These are phyloP conservation scores for Deilephila porcellus DNA, from an alignment of 2,888 invertebrate species.

Conservation along the genomic window DNA sequence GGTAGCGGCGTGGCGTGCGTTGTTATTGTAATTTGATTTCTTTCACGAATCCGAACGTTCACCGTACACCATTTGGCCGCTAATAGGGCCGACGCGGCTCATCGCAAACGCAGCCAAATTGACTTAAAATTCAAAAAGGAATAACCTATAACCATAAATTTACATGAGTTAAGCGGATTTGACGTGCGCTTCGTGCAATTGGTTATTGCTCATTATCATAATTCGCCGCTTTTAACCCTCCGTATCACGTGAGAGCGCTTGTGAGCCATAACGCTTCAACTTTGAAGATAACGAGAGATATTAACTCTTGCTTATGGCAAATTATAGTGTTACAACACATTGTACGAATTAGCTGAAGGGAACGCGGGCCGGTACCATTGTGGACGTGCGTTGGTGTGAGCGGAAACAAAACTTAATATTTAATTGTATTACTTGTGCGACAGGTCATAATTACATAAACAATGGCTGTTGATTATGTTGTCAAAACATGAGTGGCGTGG, in stretches of 20 bases:
- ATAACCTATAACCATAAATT: constrained; percentile 62
- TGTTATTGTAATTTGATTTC: constrained; percentile 82
- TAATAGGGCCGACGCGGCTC: constrained; percentile 68
- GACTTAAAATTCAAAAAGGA: constrained; percentile 62
- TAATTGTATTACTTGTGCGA: constrained; percentile 58
- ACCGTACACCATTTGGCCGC: constrained; percentile 74
- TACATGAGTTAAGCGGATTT: constrained; percentile 70
- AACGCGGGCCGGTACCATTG: constrained; percentile 50
- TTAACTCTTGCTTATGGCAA: constrained; percentile 57
- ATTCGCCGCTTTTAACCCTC: constrained; percentile 63
- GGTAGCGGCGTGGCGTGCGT: constrained; percentile 77
- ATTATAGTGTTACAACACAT: constrained; percentile 54
- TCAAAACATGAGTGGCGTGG: constrained; percentile 59
- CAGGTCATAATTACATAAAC: constrained; percentile 70
- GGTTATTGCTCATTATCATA: constrained; percentile 79
- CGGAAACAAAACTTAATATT: constrained; percentile 54
- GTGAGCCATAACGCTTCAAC: constrained; percentile 49
- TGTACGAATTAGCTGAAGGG: constrained; percentile 49
- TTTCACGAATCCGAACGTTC: constrained; percentile 67
- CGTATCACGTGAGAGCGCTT: constrained; percentile 60
- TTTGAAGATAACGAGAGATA: constrained; percentile 62
- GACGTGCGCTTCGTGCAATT: constrained; percentile 79
- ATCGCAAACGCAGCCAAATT: constrained; percentile 70
- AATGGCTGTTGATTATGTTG: constrained; percentile 68
- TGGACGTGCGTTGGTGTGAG: constrained; percentile 56